phyloP scores from a whole-genome alignment of 2,113 vertebrate species.

The Podocnemis expansa region DNA sequence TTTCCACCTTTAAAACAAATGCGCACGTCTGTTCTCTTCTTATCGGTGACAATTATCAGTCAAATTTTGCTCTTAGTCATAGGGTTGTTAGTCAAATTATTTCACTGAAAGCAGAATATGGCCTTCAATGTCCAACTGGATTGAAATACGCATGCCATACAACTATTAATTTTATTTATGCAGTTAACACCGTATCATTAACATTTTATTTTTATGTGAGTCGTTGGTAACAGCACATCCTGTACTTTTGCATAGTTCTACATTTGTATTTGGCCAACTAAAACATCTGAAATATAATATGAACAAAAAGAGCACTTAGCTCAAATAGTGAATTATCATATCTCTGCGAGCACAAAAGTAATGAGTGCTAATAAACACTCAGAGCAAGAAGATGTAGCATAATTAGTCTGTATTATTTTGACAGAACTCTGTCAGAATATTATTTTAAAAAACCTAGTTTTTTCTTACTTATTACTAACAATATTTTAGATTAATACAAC shows the following conservation, averaged over 20 bases:
- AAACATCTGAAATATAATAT: conserved; percentile 2
- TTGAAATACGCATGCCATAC: neutral
- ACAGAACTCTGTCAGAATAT: conserved; percentile 11
- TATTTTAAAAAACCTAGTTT: neutral
- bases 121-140: neutral
- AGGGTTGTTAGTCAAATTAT: neutral
- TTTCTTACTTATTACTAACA: conserved; percentile 20
- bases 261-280: neutral
- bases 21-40: neutral
- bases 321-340: neutral
- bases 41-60: neutral
- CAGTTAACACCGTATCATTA: neutral
- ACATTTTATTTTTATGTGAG: neutral
- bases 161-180: neutral
- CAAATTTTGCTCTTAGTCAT: neutral
- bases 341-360: neutral
- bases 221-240: neutral
- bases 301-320: neutral
- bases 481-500: conserved; percentile 7
- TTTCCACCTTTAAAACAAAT: neutral
- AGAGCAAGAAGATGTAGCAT: neutral
- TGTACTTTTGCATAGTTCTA: neutral
- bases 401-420: neutral
- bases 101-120: neutral
- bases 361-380: neutral